Conservation (phyloP, 1,140 invertebrate species). For the Drosophila lacertosa region DNA sequence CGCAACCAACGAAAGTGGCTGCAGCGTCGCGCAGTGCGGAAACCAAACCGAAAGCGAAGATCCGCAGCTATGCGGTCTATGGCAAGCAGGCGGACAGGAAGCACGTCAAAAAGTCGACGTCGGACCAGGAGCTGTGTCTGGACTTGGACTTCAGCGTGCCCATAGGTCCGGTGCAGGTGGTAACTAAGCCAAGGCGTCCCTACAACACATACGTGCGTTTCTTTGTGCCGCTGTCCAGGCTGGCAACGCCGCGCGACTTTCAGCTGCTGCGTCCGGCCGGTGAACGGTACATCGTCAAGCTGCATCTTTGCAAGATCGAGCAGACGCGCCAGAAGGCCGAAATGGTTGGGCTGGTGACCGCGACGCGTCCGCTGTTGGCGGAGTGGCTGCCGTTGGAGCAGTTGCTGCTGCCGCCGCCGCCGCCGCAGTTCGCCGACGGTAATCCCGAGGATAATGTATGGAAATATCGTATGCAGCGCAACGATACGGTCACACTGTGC, state of each 20-base stretch:
- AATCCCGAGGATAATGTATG: neutral
- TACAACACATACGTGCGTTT: neutral
- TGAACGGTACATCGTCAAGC: conserved; percentile 1
- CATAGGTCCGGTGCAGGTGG: neutral
- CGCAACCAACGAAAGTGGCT: too few relatives aligned
- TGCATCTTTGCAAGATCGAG: neutral
- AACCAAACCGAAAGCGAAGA: neutral
- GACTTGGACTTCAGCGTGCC: neutral
- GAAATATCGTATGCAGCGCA: conserved; percentile 6
- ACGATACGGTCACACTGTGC: conserved; percentile 5
- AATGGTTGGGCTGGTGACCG: neutral
- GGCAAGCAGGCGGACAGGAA: neutral
- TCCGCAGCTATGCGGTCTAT: neutral
- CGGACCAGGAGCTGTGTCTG: neutral
- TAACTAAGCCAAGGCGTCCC: neutral
- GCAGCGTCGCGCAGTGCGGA: neutral
- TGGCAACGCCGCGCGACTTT: neutral
- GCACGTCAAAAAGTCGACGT: neutral
- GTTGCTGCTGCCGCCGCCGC: conserved; percentile 8
- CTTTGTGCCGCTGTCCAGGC: neutral
- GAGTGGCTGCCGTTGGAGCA: conserved; percentile 7
- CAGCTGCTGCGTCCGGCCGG: conserved; percentile 5
- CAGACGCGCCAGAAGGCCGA: neutral
- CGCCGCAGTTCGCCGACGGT: conserved; percentile 10
- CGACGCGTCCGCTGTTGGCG: neutral